A percentile compares a stretch with the other conserved stretches of the same genome.
Evolutionary conservation across 2,113 vertebrate genomes (phyloP).

Genomic region (Neolamprologus devosi): DNA sequence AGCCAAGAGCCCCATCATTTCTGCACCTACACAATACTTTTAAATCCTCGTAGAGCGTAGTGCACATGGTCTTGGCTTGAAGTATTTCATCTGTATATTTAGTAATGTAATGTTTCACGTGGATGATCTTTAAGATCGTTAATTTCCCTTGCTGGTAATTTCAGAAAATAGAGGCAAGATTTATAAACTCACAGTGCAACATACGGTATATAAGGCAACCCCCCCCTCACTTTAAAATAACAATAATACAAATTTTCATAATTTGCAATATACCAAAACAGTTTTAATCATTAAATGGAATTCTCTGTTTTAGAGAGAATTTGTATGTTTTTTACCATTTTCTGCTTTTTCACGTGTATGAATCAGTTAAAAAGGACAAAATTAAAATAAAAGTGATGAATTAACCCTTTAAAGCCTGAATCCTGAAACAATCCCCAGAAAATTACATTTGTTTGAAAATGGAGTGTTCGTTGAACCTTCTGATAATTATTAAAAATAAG

Average conservation of each 20-base stretch:
- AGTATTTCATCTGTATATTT: neutral
- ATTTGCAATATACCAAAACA: neutral
- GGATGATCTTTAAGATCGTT: neutral
- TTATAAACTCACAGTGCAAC: neutral
- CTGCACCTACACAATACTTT: neutral
- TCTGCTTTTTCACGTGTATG: neutral
- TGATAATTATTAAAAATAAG: neutral
- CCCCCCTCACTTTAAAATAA: accelerated
- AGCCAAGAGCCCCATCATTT: neutral
- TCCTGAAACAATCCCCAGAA: neutral
- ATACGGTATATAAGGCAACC: neutral
- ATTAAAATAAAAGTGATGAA: neutral
- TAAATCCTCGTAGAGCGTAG: neutral
- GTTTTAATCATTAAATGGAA: neutral
- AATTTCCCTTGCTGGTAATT: neutral
- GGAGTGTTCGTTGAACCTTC: neutral
- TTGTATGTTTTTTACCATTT: neutral
- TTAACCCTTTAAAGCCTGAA: neutral
- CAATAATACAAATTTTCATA: neutral
- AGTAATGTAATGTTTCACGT: neutral
- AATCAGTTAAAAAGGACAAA: neutral
- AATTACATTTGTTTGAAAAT: neutral
- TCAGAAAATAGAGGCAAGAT: neutral
- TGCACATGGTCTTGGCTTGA: neutral
- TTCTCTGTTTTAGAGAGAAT: neutral